Percentiles rank a stretch among this genome's conserved stretches.
phyloP scores from a whole-genome alignment of 2,888 invertebrate genomes.

The Calameuta pallipes region DNA sequence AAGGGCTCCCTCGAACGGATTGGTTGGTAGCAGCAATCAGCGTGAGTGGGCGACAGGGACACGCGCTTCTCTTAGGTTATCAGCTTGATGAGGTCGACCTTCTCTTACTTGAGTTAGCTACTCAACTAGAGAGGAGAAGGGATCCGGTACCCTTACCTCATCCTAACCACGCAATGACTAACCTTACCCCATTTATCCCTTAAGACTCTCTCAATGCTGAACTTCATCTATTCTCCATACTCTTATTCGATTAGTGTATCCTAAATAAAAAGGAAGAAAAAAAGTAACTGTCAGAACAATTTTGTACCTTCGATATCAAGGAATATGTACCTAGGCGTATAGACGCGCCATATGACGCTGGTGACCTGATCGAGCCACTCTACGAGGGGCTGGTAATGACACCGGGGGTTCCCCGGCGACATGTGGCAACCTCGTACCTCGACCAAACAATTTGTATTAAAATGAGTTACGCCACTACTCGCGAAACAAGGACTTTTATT shows the following conservation, averaged over 20 bases:
- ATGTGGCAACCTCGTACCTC: constrained; percentile 32
- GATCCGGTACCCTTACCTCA: not conserved
- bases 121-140: constrained; percentile 19
- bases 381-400: constrained; percentile 52
- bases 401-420: constrained; percentile 41
- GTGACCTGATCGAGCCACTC: constrained; percentile 10
- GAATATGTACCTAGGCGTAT: constrained; percentile 7
- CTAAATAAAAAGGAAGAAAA: not conserved
- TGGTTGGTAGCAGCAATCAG: constrained; percentile 59
- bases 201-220: not conserved
- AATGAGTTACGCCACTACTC: constrained; percentile 45
- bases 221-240: not conserved
- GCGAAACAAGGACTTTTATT: constrained; percentile 7
- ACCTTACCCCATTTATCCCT: not conserved
- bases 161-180: not conserved
- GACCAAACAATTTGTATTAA: constrained; percentile 61
- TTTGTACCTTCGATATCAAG: constrained; percentile 32
- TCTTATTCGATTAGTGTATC: not conserved
- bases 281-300: constrained; percentile 40
- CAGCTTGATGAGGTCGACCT: constrained; percentile 57
- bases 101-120: constrained; percentile 4
- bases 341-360: constrained; percentile 53
- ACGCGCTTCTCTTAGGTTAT: constrained; percentile 59
- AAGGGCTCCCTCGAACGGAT: constrained; percentile 11
- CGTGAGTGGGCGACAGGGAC: constrained; percentile 64